Conservation (phyloP, 2,113 vertebrate genomes). For the Sylvietta virens region DNA sequence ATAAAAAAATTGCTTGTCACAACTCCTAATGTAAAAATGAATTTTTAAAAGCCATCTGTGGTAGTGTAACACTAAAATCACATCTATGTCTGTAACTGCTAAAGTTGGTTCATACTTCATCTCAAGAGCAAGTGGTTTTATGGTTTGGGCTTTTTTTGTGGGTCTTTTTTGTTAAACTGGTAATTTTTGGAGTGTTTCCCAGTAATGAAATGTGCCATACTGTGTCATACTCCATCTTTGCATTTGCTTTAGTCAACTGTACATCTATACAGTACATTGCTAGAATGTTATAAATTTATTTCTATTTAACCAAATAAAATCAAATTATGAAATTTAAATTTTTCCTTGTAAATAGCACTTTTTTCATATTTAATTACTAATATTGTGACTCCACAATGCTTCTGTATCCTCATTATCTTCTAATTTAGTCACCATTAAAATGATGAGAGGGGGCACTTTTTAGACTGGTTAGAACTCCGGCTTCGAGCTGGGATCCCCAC, state of each 20-base stretch:
- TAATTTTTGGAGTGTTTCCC: background rate
- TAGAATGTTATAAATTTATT: background rate
- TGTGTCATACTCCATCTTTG: background rate
- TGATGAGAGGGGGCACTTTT: background rate
- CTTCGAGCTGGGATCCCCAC: fast-evolving
- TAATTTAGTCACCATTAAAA: background rate
- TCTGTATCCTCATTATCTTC: background rate
- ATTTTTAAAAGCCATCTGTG: background rate
- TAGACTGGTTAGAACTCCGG: background rate
- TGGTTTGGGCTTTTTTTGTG: background rate
- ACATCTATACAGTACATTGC: background rate
- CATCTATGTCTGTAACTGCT: background rate
- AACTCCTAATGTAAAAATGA: background rate
- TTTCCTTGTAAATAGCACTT: background rate
- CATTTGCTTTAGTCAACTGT: background rate
- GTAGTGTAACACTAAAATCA: background rate
- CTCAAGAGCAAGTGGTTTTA: background rate
- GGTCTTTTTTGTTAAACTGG: background rate
- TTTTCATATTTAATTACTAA: background rate
- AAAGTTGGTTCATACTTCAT: background rate
- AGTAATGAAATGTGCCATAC: background rate
- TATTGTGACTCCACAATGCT: background rate
- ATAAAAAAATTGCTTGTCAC: background rate
- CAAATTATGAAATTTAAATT: background rate
- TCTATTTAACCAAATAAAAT: background rate